Evolutionary conservation across 2,113 vertebrate species (phyloP), one percentile per base, ranked within the genome.

Genomic region (Psilopsiagon aurifrons): DNA sequence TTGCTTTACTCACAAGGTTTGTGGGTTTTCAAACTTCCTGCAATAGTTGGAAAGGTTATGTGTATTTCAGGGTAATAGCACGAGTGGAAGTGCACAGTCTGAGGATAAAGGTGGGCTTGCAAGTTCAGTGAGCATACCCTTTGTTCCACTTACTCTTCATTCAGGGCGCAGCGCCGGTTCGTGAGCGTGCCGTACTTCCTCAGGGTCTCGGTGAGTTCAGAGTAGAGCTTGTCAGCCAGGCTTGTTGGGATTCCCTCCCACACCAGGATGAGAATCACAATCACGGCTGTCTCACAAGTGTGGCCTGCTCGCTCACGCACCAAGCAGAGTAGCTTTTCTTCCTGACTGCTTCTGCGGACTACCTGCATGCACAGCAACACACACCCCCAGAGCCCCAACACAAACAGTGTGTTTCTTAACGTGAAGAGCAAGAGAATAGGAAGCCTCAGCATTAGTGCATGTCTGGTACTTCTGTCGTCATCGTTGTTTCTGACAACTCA

Each of bases 281-380:
- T 98, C 93, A 99, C 99, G 0, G 99, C 98, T 0, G 98, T 97
- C 47, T 99, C 98, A 73, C 99, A 99, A 3, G 96, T 98, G 96
- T 99, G 99, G 49, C 99, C 99, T 1, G 97, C 97, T 62, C 99
- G 98, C 96, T 99, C 98, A 5, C 99, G 98, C 87, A 99, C 99
- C 97, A 99, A 77, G 83, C 99, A 99, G 86, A 99, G 98, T 66
- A 99, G 94, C 96, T 99, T 99, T 98, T 99, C 99, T 47, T 99
- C 99, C 25, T 69, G 80, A 82, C 98, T 97, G 83, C 98, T 96
- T 97, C 99, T 98, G 74, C 99, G 99, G 92, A 99, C 98, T 92
- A 99, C 99, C 99, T 99, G 97, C 89, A 96, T 25, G 55, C 70
- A 95, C 90, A 95, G 87, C 83, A 96, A 74, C 78, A 86, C 88